Evolutionary conservation across 1,140 invertebrate genomes (phyloP).

Genomic region (Halyomorpha halys): DNA sequence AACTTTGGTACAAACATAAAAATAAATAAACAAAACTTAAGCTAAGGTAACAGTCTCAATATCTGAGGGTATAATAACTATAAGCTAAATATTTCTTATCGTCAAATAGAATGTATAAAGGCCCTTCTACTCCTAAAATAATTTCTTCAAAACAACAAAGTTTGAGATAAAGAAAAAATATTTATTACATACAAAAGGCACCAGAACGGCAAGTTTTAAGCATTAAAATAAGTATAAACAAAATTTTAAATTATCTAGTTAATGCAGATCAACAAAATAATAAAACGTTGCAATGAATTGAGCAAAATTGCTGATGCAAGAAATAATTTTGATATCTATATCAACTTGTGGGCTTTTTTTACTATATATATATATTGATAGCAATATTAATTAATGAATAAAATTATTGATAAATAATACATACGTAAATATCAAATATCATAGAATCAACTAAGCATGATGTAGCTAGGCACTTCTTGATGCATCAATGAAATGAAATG

Average conservation of each 20-base stretch:
- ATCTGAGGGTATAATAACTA: slow-evolving; percentile 11
- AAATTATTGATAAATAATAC: too few species aligned
- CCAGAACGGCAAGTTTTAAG: neutral
- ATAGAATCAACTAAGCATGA: too few species aligned
- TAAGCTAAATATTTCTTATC: neutral
- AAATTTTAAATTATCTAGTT: neutral
- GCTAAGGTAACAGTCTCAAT: slow-evolving; percentile 18
- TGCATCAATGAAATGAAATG: too few species aligned
- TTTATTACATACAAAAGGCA: neutral
- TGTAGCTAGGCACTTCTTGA: too few species aligned
- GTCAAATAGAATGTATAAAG: slow-evolving; percentile 7
- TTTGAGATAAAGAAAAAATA: neutral
- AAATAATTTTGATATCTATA: too few species aligned
- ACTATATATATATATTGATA: too few species aligned
- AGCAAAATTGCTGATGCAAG: too few species aligned
- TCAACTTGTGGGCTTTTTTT: too few species aligned
- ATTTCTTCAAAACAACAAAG: neutral
- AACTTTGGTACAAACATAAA: neutral
- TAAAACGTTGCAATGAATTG: neutral
- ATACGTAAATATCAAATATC: too few species aligned
- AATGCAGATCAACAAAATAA: neutral
- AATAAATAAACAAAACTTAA: neutral
- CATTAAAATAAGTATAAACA: neutral
- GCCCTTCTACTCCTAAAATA: slow-evolving; percentile 2
- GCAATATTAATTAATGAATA: too few species aligned